Conservation (phyloP, 2,113 vertebrate species). For the Neoarius graeffei region DNA sequence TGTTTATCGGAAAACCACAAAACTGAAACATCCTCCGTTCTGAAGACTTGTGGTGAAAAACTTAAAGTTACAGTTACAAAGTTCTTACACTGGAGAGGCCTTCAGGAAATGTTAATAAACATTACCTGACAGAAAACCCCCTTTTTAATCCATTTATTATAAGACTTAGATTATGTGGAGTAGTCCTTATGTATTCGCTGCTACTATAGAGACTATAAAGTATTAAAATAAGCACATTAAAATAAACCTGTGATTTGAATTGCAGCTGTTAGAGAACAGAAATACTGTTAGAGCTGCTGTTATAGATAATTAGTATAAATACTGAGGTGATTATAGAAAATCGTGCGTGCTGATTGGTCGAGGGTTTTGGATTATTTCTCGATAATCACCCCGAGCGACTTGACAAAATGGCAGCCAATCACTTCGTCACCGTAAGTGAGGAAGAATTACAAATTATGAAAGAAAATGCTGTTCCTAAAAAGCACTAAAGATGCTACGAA, state of each 20-base stretch:
- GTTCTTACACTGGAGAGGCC: background rate
- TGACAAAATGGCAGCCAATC: too few relatives aligned
- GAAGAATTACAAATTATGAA: too few relatives aligned
- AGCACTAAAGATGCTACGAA: too few relatives aligned
- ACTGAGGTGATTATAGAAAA: too few relatives aligned
- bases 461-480: too few relatives aligned
- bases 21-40: background rate
- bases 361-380: too few relatives aligned
- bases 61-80: background rate
- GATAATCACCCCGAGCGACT: too few relatives aligned
- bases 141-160: background rate
- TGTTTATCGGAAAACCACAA: constrained; percentile 2
- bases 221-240: background rate
- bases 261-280: background rate
- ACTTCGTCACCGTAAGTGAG: too few relatives aligned
- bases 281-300: background rate
- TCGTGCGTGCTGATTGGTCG: too few relatives aligned
- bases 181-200: background rate
- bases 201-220: background rate
- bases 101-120: background rate
- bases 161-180: background rate
- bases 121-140: background rate
- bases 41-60: background rate
- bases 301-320: background rate
- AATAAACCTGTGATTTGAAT: background rate